Evolutionary conservation across 30 jellyfish, hydroid and myxozoan species (phyloP).

Genomic region (Cassiopea xamachana): DNA sequence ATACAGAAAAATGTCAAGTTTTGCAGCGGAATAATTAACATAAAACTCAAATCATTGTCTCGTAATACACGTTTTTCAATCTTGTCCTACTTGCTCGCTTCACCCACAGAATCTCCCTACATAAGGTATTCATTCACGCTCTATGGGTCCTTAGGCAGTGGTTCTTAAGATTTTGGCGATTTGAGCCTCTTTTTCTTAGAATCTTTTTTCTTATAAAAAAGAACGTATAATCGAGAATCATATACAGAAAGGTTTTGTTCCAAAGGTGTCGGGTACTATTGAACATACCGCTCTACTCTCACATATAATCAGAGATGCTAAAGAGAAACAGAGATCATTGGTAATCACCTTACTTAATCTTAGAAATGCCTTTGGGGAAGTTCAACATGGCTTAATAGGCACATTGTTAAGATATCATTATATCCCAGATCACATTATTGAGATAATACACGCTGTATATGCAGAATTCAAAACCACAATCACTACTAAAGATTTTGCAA

Average conservation of each 20-base stretch:
- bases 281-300: constrained; percentile 31
- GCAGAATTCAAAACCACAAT: constrained; percentile 21
- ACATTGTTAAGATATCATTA: constrained; percentile 9
- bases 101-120: no score
- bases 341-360: constrained; percentile 10
- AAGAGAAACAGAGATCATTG: constrained; percentile 17
- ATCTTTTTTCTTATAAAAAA: no score
- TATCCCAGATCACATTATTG: constrained; percentile 21
- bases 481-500: constrained; percentile 14
- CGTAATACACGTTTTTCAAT: no score
- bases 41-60: no score
- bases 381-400: no score
- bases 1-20: no score
- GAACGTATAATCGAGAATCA: constrained; percentile 23
- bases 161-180: no score
- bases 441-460: constrained; percentile 19
- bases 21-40: no score
- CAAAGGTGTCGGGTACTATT: constrained; percentile 11
- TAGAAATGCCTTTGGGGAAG: constrained; percentile 20
- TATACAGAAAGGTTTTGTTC: constrained; percentile 11
- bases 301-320: constrained; percentile 44
- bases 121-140: no score
- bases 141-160: no score
- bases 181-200: no score
- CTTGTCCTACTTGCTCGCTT: no score